Percentiles rank a stretch among this genome's conserved stretches.
Evolutionary conservation across 2,113 vertebrate genomes (phyloP).

Genomic region (Willisornis vidua): DNA sequence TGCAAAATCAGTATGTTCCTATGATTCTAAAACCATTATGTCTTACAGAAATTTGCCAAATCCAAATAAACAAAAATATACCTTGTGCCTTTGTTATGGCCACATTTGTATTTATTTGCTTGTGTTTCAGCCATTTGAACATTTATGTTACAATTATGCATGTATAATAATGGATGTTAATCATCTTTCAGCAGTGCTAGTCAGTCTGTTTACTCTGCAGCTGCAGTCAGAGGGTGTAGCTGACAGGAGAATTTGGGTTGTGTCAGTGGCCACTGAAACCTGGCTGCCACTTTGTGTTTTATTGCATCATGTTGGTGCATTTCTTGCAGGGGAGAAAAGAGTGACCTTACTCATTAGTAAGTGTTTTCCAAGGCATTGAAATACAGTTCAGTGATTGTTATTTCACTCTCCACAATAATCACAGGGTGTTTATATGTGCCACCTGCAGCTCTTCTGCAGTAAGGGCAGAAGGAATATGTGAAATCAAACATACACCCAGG

Average conservation of each 20-base stretch:
- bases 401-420: background rate
- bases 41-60: background rate
- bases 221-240: background rate
- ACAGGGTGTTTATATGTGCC: fast-evolving
- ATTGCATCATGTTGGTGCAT: background rate
- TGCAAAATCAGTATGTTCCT: background rate
- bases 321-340: background rate
- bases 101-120: background rate
- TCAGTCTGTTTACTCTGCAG: background rate
- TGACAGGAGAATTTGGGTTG: background rate
- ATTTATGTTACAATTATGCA: background rate
- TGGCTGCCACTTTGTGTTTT: background rate
- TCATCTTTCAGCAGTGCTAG: background rate
- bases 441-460: background rate
- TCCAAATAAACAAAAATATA: background rate
- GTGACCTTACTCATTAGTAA: background rate
- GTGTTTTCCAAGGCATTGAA: background rate
- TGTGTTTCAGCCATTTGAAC: background rate
- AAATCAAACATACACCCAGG: background rate
- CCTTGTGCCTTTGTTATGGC: background rate
- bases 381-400: background rate
- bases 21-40: background rate
- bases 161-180: background rate
- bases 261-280: background rate
- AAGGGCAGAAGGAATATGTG: background rate